Conservation (phyloP, 2,888 invertebrate species). For the Germaria angustata region DNA sequence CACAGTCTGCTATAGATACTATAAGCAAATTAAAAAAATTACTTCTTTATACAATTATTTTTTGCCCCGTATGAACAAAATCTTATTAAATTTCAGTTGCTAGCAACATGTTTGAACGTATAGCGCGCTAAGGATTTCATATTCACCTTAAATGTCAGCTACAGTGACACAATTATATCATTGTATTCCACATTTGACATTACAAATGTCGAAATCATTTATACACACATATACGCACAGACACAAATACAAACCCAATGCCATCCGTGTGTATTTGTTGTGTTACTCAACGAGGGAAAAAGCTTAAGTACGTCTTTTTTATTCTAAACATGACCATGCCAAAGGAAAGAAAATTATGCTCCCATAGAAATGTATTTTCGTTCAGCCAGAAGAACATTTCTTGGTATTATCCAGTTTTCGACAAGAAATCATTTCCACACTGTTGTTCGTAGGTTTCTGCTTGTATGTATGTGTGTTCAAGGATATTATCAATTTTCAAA, state of each 20-base stretch:
- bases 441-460: not conserved
- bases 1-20: not conserved
- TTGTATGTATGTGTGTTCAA: not conserved
- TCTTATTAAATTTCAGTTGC: conserved; percentile 28
- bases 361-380: not conserved
- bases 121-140: conserved; percentile 23
- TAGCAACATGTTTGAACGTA: not conserved
- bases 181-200: conserved; percentile 40
- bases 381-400: conserved; percentile 1
- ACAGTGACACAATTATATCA: conserved; percentile 63
- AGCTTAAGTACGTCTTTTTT: conserved; percentile 6
- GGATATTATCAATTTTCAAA: conserved; percentile 59
- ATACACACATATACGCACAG: not conserved
- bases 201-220: conserved; percentile 42
- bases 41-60: not conserved
- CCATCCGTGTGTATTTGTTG: conserved; percentile 5
- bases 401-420: conserved; percentile 15
- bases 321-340: conserved; percentile 24
- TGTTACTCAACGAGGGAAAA: not conserved
- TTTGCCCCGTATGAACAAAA: not conserved
- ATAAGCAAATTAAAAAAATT: conserved; percentile 41
- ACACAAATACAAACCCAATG: not conserved
- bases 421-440: conserved; percentile 8
- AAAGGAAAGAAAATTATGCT: not conserved
- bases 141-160: conserved; percentile 58